Percentiles rank a stretch among this genome's conserved stretches.
Conservation (phyloP, 1,140 invertebrate genomes). For the Melanaphis sacchari region DNA sequence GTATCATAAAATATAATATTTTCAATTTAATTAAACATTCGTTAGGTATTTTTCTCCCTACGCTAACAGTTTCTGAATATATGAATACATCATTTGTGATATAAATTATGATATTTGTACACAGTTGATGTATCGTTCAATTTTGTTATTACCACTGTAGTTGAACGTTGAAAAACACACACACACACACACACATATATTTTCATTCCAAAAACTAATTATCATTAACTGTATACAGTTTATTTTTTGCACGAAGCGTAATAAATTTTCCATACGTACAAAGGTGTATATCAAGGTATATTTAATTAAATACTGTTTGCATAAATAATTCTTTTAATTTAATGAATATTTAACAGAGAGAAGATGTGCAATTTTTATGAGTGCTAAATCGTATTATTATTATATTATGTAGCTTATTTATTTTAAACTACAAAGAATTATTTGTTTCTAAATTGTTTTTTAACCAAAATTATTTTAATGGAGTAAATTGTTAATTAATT, state of each 20-base stretch:
- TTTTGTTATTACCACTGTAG: neutral
- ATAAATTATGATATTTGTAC: neutral
- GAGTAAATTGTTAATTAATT: neutral
- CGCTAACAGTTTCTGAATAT: neutral
- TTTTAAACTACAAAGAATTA: neutral
- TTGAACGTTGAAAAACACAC: neutral
- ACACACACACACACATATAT: neutral
- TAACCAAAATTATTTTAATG: neutral
- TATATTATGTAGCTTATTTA: neutral
- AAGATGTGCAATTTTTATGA: neutral
- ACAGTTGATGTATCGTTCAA: neutral
- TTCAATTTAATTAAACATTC: neutral
- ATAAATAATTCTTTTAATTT: slow-evolving; percentile 26
- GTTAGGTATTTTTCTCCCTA: neutral
- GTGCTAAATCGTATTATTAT: neutral
- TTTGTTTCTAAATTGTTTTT: neutral
- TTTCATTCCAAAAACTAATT: neutral
- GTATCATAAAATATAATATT: neutral
- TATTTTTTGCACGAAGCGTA: neutral
- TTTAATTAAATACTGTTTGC: neutral
- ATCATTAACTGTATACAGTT: neutral
- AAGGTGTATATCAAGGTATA: neutral
- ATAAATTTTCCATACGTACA: neutral
- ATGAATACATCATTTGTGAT: neutral
- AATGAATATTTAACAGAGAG: neutral